Conservation (phyloP, 2,888 invertebrate species). For the Amphipyra tragopoginis region DNA sequence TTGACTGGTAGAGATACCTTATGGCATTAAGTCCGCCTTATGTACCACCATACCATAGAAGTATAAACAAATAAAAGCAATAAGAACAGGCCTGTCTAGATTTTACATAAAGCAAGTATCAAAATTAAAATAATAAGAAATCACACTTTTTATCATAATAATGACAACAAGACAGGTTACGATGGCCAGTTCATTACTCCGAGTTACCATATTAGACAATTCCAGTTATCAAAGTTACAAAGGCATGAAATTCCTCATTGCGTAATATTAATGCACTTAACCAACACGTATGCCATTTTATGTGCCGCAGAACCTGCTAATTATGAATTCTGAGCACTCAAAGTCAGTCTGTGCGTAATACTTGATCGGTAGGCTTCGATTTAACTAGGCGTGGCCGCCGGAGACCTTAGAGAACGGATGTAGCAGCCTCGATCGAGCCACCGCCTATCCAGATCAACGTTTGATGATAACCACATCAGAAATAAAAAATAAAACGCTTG, state of each 20-base stretch:
- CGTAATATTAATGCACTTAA: conserved; percentile 56
- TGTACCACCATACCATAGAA: too few relatives aligned
- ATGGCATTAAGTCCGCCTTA: too few relatives aligned
- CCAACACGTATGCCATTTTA: conserved; percentile 58
- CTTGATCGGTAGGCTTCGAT: conserved; percentile 74
- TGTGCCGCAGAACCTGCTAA: conserved; percentile 58
- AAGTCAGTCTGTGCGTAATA: conserved; percentile 66
- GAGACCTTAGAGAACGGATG: conserved; percentile 86
- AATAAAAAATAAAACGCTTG: conserved; percentile 75
- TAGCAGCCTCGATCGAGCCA: conserved; percentile 80
- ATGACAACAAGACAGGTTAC: conserved; percentile 35
- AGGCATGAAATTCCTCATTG: conserved; percentile 52
- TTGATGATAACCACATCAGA: conserved; percentile 83
- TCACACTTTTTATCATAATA: conserved; percentile 22
- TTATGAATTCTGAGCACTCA: conserved; percentile 67
- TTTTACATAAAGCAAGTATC: too few relatives aligned
- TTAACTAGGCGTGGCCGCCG: conserved; percentile 81
- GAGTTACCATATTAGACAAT: conserved; percentile 32
- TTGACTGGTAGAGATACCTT: too few relatives aligned
- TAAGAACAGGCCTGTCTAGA: not conserved
- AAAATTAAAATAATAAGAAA: not conserved
- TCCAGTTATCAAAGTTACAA: conserved; percentile 44
- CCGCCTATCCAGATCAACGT: conserved; percentile 79
- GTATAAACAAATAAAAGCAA: too few relatives aligned
- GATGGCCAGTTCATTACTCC: conserved; percentile 22